phyloP scores from a whole-genome alignment of 2,797 vertebrate genomes.

The Eulemur coronatus region DNA sequence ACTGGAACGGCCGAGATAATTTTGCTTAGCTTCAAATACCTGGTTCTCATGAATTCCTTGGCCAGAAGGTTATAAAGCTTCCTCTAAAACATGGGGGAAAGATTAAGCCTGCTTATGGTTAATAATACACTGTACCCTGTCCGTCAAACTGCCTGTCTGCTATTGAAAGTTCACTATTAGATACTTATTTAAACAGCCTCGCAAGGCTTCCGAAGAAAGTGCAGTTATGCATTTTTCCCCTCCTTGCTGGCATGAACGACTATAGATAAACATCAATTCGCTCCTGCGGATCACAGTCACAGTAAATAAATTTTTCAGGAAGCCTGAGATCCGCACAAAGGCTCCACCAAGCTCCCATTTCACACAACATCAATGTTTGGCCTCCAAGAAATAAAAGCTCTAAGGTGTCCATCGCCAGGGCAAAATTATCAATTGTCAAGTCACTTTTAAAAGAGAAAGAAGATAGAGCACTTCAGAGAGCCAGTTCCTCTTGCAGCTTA shows the following conservation, averaged over 20 bases:
- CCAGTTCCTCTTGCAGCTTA: neutral
- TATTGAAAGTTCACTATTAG: conserved; percentile 81
- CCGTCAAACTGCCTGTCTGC: conserved; percentile 79
- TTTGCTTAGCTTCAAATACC: conserved; percentile 83
- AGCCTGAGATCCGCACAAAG: conserved; percentile 83
- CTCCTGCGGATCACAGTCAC: conserved; percentile 83
- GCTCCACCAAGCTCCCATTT: conserved; percentile 83
- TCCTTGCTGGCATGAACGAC: conserved; percentile 76
- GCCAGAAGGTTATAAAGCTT: conserved; percentile 82
- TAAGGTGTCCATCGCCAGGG: conserved; percentile 74
- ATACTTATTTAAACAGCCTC: conserved; percentile 85
- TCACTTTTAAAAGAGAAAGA: conserved; percentile 48
- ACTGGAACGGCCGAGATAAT: conserved; percentile 75
- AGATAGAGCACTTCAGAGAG: conserved; percentile 31
- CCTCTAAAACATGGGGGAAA: conserved; percentile 82
- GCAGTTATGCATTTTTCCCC: conserved; percentile 76
- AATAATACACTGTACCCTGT: conserved; percentile 77
- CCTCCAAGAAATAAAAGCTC: conserved; percentile 83
- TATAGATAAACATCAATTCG: conserved; percentile 85
- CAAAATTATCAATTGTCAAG: conserved; percentile 82
- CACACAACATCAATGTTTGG: conserved; percentile 84
- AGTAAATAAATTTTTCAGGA: conserved; percentile 88
- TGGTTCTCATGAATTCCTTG: conserved; percentile 77
- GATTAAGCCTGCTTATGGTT: conserved; percentile 82
- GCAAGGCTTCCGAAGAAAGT: conserved; percentile 79